Base-by-base conservation (phyloP, 2,888 invertebrate genomes). In the Yponomeuta plumbellus region DNA sequence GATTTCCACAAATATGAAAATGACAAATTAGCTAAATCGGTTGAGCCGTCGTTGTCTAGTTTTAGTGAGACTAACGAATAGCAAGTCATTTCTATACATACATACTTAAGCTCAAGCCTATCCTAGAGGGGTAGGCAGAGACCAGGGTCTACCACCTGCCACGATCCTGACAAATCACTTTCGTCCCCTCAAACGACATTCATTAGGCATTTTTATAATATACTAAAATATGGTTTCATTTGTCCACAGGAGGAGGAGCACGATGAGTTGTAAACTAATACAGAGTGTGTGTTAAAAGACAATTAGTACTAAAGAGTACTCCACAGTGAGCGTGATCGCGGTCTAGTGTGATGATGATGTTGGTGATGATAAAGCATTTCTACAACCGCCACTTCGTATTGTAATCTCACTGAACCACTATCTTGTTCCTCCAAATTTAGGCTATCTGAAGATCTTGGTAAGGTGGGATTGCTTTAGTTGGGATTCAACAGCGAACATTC, bases 161-260 rank as follows among this genome's bases (percentile, higher is more conserved):
- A n/a, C n/a, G n/a, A n/a, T n/a, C n/a, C n/a, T n/a, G n/a, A n/a
- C n/a, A n/a, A n/a, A n/a, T n/a, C n/a, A n/a, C n/a, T n/a, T n/a
- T n/a, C n/a, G n/a, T n/a, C n/a, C n/a, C n/a, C n/a, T n/a, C n/a
- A n/a, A n/a, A n/a, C n/a, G n/a, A n/a, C n/a, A n/a, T n/a, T n/a
- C n/a, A n/a, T n/a, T n/a, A n/a, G n/a, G n/a, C n/a, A n/a, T n/a
- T n/a, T n/a, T n/a, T n/a, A n/a, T n/a, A 8, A 39, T 52, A 4
- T 17, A 52, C 17, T 52, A 52, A 52, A 52, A 1, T 52, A 52
- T 17, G 44, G 44, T 59, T 13, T 74, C 69, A 63, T 75, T 86
- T 83, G 77, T 83, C 69, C 68, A 57, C 86, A 90, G 90, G 90
- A 90, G 90, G 90, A 90, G 77, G 90, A 90, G 64, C 90, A 90